These are phyloP conservation scores for Ifrita kowaldi DNA, from an alignment of 2,113 vertebrate genomes.

Conservation along the genomic window DNA sequence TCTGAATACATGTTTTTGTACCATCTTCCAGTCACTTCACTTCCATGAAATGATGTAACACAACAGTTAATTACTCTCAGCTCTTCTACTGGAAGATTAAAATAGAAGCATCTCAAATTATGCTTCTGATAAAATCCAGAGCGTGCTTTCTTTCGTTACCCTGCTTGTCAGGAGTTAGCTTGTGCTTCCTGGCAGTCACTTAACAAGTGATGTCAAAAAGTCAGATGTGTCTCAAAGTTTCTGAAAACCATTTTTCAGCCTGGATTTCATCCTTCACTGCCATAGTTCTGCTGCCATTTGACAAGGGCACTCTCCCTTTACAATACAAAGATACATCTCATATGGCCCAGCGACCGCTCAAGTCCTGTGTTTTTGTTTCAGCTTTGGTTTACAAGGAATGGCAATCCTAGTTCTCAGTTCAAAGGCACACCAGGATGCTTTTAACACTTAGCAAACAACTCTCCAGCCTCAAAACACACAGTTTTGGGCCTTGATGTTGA, in stretches of 20 bases:
- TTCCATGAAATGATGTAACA: background rate
- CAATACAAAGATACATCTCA: background rate
- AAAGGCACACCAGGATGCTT: background rate
- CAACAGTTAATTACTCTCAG: background rate
- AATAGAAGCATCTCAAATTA: slow-evolving; percentile 14
- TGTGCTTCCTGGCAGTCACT: background rate
- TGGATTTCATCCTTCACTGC: background rate
- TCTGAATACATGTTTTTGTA: background rate
- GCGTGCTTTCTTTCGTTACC: accelerated
- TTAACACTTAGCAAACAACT: background rate
- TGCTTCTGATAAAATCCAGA: background rate
- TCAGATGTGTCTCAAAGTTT: background rate
- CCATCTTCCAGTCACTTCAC: background rate
- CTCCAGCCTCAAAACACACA: background rate
- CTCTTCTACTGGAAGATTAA: background rate
- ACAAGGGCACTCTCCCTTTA: background rate
- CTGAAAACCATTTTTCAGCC: background rate
- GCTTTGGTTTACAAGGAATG: background rate
- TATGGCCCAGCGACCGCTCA: background rate
- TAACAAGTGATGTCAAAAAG: background rate
- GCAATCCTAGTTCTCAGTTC: background rate
- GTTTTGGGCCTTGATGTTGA: background rate
- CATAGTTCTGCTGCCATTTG: background rate
- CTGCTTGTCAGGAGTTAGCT: background rate
- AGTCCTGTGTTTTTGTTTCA: background rate